These are phyloP conservation scores for Periophthalmodon schlosseri DNA, from an alignment of 2,113 vertebrate genomes.

Conservation along the genomic window DNA sequence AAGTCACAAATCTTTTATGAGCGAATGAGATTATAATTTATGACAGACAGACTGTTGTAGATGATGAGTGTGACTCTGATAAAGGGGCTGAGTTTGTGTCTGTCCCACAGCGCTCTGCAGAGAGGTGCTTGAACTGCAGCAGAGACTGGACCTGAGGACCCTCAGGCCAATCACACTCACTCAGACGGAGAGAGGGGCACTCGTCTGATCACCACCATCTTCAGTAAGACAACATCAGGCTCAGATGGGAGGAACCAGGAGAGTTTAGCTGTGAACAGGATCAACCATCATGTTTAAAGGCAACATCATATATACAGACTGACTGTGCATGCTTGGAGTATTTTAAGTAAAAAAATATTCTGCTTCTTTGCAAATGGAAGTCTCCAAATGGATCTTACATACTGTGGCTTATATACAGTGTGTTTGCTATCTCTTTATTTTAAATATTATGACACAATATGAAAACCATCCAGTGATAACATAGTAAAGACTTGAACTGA, in stretches of 20 bases:
- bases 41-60: constrained; percentile 2
- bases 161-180: constrained; percentile 45
- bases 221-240: constrained; percentile 2
- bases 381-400: too few relatives aligned
- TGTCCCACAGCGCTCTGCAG: constrained; percentile 6
- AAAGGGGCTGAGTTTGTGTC: constrained; percentile 14
- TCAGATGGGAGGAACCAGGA: neutral
- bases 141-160: constrained; percentile 32
- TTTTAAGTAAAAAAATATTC: too few relatives aligned
- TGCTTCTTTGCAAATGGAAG: too few relatives aligned
- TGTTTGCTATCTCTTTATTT: too few relatives aligned
- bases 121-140: constrained; percentile 43
- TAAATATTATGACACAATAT: neutral
- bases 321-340: neutral
- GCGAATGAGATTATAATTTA: neutral
- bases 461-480: neutral
- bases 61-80: neutral
- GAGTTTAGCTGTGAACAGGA: neutral
- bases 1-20: constrained; percentile 15
- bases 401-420: too few relatives aligned
- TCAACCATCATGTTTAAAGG: neutral
- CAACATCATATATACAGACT: neutral
- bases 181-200: constrained; percentile 30
- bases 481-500: too few relatives aligned
- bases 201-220: constrained; percentile 1